These are phyloP conservation scores for Nomia melanderi DNA, from an alignment of 1,140 invertebrate species.

Conservation along the genomic window DNA sequence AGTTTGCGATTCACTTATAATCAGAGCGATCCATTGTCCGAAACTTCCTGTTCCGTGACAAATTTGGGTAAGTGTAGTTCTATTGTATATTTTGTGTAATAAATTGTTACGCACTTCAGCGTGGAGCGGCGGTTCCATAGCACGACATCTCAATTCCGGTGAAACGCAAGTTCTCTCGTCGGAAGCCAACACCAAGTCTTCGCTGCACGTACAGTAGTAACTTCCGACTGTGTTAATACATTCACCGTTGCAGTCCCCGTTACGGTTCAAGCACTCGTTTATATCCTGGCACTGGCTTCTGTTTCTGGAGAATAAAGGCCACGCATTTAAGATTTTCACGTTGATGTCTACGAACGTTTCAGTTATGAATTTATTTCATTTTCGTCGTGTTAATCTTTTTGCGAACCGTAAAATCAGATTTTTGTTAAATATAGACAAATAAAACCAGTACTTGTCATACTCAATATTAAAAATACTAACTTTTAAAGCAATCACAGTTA, in stretches of 20 bases:
- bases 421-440: too few species aligned
- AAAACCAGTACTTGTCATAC: too few species aligned
- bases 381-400: neutral
- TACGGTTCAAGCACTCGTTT: constrained; percentile 74
- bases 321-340: neutral
- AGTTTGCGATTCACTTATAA: too few species aligned
- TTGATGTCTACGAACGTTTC: neutral
- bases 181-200: constrained; percentile 77
- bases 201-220: constrained; percentile 79
- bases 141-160: constrained; percentile 71
- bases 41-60: too few species aligned
- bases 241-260: constrained; percentile 79
- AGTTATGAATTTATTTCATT: neutral
- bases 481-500: too few species aligned
- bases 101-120: constrained; percentile 68
- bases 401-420: too few species aligned
- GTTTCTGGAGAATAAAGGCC: constrained; percentile 60
- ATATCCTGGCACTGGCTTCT: constrained; percentile 72
- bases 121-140: constrained; percentile 67
- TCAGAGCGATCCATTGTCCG: too few species aligned
- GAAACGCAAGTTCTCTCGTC: constrained; percentile 81
- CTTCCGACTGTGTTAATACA: constrained; percentile 82
- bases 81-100: neutral
- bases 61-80: too few species aligned
- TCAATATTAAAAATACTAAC: too few species aligned